These are phyloP conservation scores for Apostichopus japonicus DNA, from an alignment of 35 echinoderm and acorn worm species.

Conservation along the genomic window DNA sequence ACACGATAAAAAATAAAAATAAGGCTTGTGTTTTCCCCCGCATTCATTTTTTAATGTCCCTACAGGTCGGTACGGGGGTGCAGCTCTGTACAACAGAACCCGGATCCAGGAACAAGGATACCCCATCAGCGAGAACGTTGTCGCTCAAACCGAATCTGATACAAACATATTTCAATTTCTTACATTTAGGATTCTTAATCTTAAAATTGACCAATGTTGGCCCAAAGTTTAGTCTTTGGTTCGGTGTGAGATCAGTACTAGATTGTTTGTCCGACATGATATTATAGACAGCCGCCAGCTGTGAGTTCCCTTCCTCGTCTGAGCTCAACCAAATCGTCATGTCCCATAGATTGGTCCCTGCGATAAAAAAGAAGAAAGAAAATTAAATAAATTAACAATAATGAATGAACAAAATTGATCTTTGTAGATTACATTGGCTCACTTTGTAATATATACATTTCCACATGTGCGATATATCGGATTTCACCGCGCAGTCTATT, in stretches of 20 bases:
- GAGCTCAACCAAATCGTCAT: not conserved
- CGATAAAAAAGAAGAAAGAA: not conserved
- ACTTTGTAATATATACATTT: too few relatives aligned
- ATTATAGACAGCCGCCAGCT: not conserved
- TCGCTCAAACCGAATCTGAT: slow-evolving; percentile 1
- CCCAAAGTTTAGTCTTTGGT: not conserved
- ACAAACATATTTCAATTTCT: slow-evolving; percentile 1
- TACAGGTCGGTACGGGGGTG: not conserved
- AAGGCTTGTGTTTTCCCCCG: too few relatives aligned
- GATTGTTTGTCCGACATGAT: not conserved
- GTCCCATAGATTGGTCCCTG: slow-evolving; percentile 21
- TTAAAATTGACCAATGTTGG: slow-evolving; percentile 4
- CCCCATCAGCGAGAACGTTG: not conserved
- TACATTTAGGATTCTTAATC: slow-evolving; percentile 31
- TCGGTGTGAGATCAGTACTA: not conserved
- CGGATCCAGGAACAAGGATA: not conserved
- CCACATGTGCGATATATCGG: too few relatives aligned
- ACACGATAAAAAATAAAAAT: too few relatives aligned
- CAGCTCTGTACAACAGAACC: not conserved
- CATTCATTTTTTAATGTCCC: too few relatives aligned
- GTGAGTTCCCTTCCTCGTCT: not conserved
- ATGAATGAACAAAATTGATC: too few relatives aligned
- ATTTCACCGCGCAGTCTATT: too few relatives aligned
- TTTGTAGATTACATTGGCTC: too few relatives aligned
- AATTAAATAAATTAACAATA: too few relatives aligned